Evolutionary conservation across 2,797 vertebrate species (phyloP), one percentile per base, ranked within the genome.

Genomic region (Ambastaia sidthimunki): DNA sequence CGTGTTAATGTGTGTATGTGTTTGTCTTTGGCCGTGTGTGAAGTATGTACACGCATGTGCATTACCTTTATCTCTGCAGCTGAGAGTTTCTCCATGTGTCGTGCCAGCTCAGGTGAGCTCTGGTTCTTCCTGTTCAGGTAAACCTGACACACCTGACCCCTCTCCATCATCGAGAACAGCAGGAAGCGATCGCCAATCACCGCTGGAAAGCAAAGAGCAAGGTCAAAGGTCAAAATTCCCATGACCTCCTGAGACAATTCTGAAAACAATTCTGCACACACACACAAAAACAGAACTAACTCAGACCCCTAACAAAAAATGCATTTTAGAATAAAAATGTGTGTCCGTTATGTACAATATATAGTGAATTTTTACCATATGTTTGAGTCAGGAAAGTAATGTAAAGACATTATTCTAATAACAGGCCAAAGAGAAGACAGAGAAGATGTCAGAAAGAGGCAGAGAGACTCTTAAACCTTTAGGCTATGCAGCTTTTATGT

Each of bases 91-190:
- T 98, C 96, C 83, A 92, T 82, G 82, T 89, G 93, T 86, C 90
- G 93, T 54, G 89, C 91, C 92, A 89, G 75, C 88, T 96, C 92
- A 0, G 91, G 86, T 85, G 93, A 95, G 89, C 89, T 91, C 88
- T 90, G 91, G 88, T 87, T 90, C 85, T 93, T 96, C 90, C 91
- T 97, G 87, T 93, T 85, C 90, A 98, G 94, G 85, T 95, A 94
- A 91, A 98, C 91, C 76, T 94, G 94, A 84, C 96, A 96, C 88
- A 98, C 93, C 67, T 97, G 96, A 90, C 92, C 95, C 87, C 90
- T 93, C 90, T 96, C 95, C 92, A 95, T 92, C 92, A 98, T 96
- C 74, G 96, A 94, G 89, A 99, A 90, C 89, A 99, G 92, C 85
- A 99, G 93, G 91, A 99, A 95, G 91, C 82, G 90, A 60, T 98